phyloP scores from a whole-genome alignment of 1,140 invertebrate species.

The Bombus confusus region DNA sequence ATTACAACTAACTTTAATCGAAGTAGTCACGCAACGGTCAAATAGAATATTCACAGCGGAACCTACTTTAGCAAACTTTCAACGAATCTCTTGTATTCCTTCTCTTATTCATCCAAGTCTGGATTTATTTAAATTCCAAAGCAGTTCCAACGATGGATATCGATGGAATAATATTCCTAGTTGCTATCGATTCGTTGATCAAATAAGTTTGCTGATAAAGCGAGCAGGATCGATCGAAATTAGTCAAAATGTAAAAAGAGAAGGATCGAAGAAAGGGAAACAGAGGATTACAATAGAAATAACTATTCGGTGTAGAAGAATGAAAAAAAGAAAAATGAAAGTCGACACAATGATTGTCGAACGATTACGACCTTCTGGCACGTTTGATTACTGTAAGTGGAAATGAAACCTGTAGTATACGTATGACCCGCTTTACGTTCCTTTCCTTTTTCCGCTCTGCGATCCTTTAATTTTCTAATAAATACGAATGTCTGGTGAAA shows the following conservation, averaged over 20 bases:
- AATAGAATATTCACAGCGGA: background rate
- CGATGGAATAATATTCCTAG: constrained; percentile 43
- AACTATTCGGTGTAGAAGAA: constrained; percentile 9
- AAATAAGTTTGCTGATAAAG: constrained; percentile 42
- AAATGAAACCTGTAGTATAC: too few relatives aligned
- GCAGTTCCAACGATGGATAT: constrained; percentile 29
- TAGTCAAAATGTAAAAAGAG: background rate
- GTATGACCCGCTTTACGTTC: background rate
- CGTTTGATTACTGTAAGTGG: background rate
- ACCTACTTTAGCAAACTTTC: background rate
- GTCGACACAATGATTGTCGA: too few relatives aligned
- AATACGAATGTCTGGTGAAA: background rate
- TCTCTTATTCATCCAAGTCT: background rate
- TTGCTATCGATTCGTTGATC: constrained; percentile 44
- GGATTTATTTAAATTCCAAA: constrained; percentile 54
- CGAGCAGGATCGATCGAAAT: constrained; percentile 39
- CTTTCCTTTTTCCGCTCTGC: too few relatives aligned
- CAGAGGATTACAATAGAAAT: constrained; percentile 38
- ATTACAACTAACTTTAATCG: constrained; percentile 19
- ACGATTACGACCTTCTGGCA: too few relatives aligned
- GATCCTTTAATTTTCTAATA: constrained; percentile 40
- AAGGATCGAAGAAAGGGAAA: constrained; percentile 11
- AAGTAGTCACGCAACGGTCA: background rate
- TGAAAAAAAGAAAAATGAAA: too few relatives aligned
- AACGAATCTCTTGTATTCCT: background rate